Evolutionary conservation across 2,797 vertebrate genomes (phyloP), one percentile per base, ranked within the genome.

Genomic region (Phrynocephalus vlangalii): DNA sequence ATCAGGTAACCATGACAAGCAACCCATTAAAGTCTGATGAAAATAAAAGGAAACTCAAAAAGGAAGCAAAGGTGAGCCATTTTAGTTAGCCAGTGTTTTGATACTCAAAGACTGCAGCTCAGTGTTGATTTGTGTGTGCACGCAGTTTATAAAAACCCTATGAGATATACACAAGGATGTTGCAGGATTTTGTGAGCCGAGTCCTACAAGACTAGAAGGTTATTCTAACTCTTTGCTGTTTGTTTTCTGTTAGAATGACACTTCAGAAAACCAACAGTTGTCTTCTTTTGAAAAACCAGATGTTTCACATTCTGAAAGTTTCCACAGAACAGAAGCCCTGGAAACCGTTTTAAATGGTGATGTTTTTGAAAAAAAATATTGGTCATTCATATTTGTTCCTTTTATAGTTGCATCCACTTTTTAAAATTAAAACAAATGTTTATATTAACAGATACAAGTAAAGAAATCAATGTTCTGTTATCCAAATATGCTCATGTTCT

Each of bases 401-500:
- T 30, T 78, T 82, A 56, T 24, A 82, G 30, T 66, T 80, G 33
- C 33, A 38, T 11, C 8, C 52, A 24, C 52, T 24, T 48, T 50
- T 28, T 84, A 63, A 63, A 5, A 76, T 85, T 81, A 48, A 86
- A 50, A 83, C 6, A 0, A 33, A 30, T 80, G 73, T 93, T 94
- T 91, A 60, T 95, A 88, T 95, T 84, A 89, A 94, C 95, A 97
- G 97, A 97, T 82, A 93, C 94, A 71, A 96, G 85, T 92, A 96
- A 96, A 87, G 97, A 97, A 92, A 95, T 97, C 92, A 96, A 88
- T 88, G 88, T 82, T 66, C 93, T 97, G 76, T 87, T 97, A 83
- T 94, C 96, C 88, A 93, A 96, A 90, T 97, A 97, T 86, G 96
- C 95, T 90, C 94, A 95, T 75, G 90, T 95, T 81, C 92, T 97